These are phyloP conservation scores for Ptyas mucosa DNA, from an alignment of 2,113 vertebrate genomes.

Conservation along the genomic window DNA sequence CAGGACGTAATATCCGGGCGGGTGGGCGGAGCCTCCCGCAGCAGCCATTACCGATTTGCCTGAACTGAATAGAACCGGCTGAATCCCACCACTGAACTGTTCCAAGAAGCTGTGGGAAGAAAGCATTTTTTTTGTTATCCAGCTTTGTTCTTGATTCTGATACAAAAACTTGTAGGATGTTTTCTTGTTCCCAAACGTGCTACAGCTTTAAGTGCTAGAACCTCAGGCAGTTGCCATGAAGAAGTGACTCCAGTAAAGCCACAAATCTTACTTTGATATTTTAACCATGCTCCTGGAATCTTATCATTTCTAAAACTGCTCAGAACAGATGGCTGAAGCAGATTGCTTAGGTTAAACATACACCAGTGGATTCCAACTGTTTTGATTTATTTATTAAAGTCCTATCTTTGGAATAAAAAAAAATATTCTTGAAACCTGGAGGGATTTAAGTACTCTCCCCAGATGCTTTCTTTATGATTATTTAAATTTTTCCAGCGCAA, in stretches of 20 bases:
- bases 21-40: too few species aligned
- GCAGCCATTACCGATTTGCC: too few species aligned
- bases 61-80: too few species aligned
- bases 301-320: neutral
- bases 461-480: neutral
- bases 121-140: neutral
- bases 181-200: neutral
- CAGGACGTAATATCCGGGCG: too few species aligned
- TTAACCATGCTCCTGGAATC: neutral
- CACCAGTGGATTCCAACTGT: neutral
- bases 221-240: neutral
- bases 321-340: neutral
- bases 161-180: neutral
- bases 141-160: neutral
- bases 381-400: slow-evolving; percentile 6
- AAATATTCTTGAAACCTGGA: neutral
- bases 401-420: neutral
- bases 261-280: neutral
- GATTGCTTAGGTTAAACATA: neutral
- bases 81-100: too few species aligned
- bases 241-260: neutral
- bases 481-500: neutral
- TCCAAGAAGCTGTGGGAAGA: neutral
- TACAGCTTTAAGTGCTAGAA: neutral
- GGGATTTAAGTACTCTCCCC: neutral